A percentile compares a stretch with the other conserved stretches of the same genome.
Evolutionary conservation across 2,797 vertebrate genomes (phyloP).

Genomic region (Sarcophilus harrisii): DNA sequence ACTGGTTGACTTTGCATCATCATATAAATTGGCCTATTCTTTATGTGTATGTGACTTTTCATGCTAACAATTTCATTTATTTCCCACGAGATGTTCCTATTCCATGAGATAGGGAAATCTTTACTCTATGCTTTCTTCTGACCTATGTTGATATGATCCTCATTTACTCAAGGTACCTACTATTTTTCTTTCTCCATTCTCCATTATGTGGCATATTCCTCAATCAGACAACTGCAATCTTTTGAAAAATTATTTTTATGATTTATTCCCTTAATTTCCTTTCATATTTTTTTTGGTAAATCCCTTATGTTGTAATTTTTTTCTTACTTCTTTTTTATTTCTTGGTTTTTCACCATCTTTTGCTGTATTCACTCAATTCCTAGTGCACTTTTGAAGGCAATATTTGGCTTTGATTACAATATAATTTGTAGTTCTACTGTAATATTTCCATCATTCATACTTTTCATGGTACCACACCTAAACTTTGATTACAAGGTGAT

Average conservation of each 20-base stretch:
- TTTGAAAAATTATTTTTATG: not conserved
- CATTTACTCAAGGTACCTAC: not conserved
- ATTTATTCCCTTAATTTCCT: not conserved
- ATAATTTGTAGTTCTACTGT: not conserved
- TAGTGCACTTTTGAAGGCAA: not conserved
- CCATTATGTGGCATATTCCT: not conserved
- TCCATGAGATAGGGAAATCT: not conserved
- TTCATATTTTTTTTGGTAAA: not conserved
- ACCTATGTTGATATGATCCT: not conserved
- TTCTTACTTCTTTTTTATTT: not conserved
- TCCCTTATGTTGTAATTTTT: not conserved
- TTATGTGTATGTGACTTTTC: not conserved
- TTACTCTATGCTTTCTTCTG: not conserved
- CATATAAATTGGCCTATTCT: not conserved
- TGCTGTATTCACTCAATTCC: not conserved
- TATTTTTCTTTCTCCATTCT: not conserved
- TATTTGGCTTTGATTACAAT: not conserved
- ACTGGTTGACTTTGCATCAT: not conserved
- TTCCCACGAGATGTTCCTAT: not conserved
- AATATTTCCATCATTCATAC: not conserved
- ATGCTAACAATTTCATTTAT: not conserved
- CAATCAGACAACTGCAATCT: not conserved
- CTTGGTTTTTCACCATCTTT: not conserved
- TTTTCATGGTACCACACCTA: not conserved
- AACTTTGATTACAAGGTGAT: not conserved